phyloP scores from a whole-genome alignment of 2,113 vertebrate genomes.

The Rhinolophus ferrumequinum region DNA sequence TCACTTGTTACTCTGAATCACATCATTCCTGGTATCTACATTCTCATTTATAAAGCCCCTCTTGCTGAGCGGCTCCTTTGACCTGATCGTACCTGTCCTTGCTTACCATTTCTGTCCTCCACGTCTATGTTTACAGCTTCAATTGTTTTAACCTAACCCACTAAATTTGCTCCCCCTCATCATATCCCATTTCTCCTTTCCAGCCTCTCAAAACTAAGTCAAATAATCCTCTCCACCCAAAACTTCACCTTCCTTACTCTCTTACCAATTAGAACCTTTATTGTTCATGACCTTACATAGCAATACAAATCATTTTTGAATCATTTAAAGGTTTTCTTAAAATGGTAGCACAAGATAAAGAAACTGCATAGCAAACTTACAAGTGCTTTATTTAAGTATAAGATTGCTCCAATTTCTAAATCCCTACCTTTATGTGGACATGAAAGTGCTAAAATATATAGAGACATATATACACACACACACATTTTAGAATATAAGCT shows the following conservation, averaged over 20 bases:
- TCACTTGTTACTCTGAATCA: not conserved
- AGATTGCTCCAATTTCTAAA: not conserved
- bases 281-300: not conserved
- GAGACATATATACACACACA: not conserved
- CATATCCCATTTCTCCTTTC: not conserved
- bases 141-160: not conserved
- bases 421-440: not conserved
- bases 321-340: not conserved
- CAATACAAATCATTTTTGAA: conserved; percentile 1
- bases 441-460: not conserved
- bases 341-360: not conserved
- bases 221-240: not conserved
- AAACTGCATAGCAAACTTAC: not conserved
- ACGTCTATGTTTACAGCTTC: not conserved
- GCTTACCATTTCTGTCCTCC: not conserved
- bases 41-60: not conserved
- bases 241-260: not conserved
- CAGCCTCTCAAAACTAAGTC: not conserved
- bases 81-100: not conserved
- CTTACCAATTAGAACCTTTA: not conserved
- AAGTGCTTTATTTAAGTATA: not conserved
- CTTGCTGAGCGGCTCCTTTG: not conserved
- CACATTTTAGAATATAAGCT: not conserved
- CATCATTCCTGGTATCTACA: not conserved
- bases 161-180: not conserved